phyloP scores from a whole-genome alignment of 1,140 invertebrate species.

The Galendromus occidentalis region DNA sequence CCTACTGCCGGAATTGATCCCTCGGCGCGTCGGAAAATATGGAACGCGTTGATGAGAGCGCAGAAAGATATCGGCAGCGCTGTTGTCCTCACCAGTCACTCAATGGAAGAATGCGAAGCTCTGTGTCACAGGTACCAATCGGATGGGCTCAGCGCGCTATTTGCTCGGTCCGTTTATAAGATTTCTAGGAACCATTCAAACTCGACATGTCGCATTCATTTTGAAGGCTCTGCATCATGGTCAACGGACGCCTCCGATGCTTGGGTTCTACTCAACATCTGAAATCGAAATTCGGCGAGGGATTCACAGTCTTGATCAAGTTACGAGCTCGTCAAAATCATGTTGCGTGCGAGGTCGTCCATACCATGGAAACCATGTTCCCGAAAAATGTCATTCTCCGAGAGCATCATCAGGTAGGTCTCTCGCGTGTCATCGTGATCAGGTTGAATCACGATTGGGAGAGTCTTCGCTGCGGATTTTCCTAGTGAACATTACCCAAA shows the following conservation, averaged over 20 bases:
- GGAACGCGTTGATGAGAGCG: constrained; percentile 25
- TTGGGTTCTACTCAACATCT: constrained; percentile 46
- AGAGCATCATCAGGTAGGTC: background rate
- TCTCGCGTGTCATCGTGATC: too few species aligned
- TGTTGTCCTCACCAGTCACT: constrained; percentile 46
- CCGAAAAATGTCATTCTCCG: background rate
- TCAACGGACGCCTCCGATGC: constrained; percentile 53
- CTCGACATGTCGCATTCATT: background rate
- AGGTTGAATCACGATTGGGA: too few species aligned
- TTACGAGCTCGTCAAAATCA: background rate
- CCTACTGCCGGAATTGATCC: constrained; percentile 32
- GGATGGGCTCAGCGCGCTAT: background rate
- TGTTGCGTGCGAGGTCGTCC: background rate
- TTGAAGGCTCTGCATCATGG: constrained; percentile 57
- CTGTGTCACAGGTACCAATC: constrained; percentile 39
- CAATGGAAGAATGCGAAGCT: constrained; percentile 67
- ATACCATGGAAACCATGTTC: background rate
- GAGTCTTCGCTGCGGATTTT: too few species aligned
- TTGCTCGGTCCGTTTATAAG: too few species aligned
- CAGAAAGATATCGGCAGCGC: constrained; percentile 15
- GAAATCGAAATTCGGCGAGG: constrained; percentile 50
- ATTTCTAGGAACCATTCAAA: too few species aligned
- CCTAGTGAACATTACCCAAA: too few species aligned
- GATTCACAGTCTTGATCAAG: constrained; percentile 42
- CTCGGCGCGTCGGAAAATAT: constrained; percentile 28